Conservation (phyloP, 2,888 invertebrate genomes). For the Diarsia rubi region DNA sequence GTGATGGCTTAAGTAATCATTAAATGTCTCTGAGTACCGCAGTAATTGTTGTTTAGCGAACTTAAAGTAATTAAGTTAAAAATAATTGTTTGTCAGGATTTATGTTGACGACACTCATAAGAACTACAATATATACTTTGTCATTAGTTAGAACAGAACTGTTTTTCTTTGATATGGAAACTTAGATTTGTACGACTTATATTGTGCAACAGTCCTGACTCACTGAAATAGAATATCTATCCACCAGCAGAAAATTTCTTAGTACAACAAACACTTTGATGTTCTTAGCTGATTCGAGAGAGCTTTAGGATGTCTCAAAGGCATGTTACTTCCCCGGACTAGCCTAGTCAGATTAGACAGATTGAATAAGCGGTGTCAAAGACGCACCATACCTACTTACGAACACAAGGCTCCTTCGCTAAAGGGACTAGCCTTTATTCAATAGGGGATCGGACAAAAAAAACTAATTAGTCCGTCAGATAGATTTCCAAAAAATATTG, state of each 20-base stretch:
- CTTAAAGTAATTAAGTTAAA: constrained; percentile 36
- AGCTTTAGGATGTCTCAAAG: constrained; percentile 43
- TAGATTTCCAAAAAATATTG: no score
- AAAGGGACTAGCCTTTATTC: constrained; percentile 39
- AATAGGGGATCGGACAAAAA: no score
- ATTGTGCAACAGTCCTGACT: neutral
- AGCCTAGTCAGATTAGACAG: constrained; percentile 50
- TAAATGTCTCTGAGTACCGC: no score
- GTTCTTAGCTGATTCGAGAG: constrained; percentile 34
- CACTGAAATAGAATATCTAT: constrained; percentile 8
- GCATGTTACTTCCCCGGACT: constrained; percentile 34
- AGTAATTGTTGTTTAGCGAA: constrained; percentile 29
- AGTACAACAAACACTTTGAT: constrained; percentile 32
- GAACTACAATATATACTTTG: neutral
- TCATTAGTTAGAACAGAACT: neutral
- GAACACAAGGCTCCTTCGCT: neutral
- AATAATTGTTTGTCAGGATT: constrained; percentile 16
- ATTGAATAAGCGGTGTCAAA: constrained; percentile 62
- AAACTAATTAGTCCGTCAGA: no score
- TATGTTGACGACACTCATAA: neutral
- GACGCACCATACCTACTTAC: constrained; percentile 24
- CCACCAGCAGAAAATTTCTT: neutral
- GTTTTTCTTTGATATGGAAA: neutral
- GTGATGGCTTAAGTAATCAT: no score
- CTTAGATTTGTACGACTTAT: neutral